These are phyloP conservation scores for Nannoperca obscura DNA, from an alignment of 2,797 vertebrate genomes.

Conservation along the genomic window DNA sequence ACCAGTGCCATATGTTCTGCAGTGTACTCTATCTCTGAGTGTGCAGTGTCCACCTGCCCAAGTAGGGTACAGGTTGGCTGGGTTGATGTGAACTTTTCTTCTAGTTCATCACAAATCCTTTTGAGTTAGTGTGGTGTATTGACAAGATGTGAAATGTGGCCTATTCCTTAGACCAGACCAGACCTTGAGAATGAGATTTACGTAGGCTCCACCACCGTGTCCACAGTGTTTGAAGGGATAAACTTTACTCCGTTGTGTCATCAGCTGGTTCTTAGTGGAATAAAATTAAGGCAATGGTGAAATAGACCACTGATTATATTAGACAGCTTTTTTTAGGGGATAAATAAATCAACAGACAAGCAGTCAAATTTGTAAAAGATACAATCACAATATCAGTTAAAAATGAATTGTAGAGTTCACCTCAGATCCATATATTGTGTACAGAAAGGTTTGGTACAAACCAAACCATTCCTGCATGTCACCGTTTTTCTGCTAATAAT, in stretches of 20 bases:
- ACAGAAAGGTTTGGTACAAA: neutral
- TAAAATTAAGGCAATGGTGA: neutral
- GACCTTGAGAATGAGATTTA: neutral
- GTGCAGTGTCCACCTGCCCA: conserved; percentile 16
- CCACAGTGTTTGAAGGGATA: neutral
- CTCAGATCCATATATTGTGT: neutral
- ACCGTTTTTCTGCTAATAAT: neutral
- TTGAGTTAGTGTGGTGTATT: neutral
- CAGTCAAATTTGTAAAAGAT: neutral
- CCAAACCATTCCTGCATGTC: no score
- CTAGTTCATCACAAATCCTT: neutral
- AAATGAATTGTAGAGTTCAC: neutral
- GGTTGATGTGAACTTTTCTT: neutral
- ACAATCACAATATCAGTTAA: neutral
- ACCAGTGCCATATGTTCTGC: conserved; percentile 8
- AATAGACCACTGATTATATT: neutral
- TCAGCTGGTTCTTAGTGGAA: neutral
- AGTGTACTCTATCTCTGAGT: neutral
- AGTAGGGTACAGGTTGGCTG: neutral
- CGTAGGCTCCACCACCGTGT: neutral
- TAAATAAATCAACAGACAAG: neutral
- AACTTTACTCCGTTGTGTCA: neutral
- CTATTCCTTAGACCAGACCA: neutral
- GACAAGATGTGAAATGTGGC: neutral
- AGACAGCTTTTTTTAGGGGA: no score